phyloP scores from a whole-genome alignment of 2,113 vertebrate genomes.

The Phocoena phocoena region DNA sequence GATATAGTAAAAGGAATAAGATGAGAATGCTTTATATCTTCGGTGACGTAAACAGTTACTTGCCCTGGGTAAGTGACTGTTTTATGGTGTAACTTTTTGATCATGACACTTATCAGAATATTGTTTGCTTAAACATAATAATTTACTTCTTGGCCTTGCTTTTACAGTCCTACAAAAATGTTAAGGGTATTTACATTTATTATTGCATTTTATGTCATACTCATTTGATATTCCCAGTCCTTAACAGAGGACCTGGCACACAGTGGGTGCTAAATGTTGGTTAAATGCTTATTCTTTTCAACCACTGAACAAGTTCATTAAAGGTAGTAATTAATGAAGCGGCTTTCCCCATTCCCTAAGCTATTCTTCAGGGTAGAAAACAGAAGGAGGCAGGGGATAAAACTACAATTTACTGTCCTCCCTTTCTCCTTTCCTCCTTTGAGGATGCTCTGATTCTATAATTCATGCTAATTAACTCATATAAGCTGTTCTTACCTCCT shows the following conservation, averaged over 20 bases:
- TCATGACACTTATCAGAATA: background rate
- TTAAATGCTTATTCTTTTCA: background rate
- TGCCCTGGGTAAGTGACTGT: background rate
- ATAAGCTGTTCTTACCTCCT: background rate
- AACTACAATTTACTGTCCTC: background rate
- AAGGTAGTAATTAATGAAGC: background rate
- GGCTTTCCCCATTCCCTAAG: background rate
- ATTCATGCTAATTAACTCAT: background rate
- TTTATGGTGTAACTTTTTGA: background rate
- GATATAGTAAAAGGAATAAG: background rate
- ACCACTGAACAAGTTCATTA: background rate
- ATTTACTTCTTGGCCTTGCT: slow-evolving; percentile 15
- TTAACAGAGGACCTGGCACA: background rate
- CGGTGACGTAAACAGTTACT: background rate
- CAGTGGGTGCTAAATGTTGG: background rate
- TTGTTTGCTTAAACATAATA: background rate
- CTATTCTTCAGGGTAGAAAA: background rate
- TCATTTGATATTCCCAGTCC: background rate
- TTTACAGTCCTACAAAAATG: background rate
- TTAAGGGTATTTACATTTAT: background rate
- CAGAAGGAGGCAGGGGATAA: background rate
- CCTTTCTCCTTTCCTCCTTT: background rate
- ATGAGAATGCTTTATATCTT: background rate
- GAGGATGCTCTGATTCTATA: background rate
- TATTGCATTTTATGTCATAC: background rate